Conservation (phyloP, 1,140 invertebrate genomes). For the Caenorhabditis brenneri region DNA sequence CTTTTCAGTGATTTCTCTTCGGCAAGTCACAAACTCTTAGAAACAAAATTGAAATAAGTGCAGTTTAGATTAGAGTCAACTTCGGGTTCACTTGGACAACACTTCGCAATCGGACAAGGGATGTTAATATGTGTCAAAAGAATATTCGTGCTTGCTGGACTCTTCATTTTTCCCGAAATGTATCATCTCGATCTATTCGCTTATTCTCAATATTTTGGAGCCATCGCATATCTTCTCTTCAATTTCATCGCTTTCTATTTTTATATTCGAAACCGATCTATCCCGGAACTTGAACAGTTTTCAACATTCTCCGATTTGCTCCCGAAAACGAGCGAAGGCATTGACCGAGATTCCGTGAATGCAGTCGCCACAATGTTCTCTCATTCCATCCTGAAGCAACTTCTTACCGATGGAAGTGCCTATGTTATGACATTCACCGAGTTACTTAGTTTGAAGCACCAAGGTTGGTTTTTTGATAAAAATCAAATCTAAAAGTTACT, state of each 20-base stretch:
- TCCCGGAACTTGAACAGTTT: conserved; percentile 28
- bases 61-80: conserved; percentile 20
- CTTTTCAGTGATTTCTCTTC: conserved; percentile 51
- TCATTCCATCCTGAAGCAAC: conserved; percentile 90
- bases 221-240: conserved; percentile 40
- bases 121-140: conserved; percentile 46
- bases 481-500: neutral
- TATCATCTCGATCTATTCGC: conserved; percentile 20
- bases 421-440: conserved; percentile 95
- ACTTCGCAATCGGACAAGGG: conserved; percentile 54
- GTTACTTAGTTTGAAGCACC: conserved; percentile 86
- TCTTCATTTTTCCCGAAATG: conserved; percentile 21
- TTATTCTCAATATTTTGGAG: conserved; percentile 26
- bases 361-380: conserved; percentile 88
- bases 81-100: conserved; percentile 18
- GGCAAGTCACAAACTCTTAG: conserved; percentile 75
- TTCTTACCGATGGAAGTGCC: conserved; percentile 84
- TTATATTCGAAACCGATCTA: conserved; percentile 3
- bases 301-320: conserved; percentile 64
- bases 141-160: conserved; percentile 7
- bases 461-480: conserved; percentile 73
- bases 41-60: neutral
- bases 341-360: conserved; percentile 28
- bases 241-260: conserved; percentile 52
- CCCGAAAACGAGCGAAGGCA: conserved; percentile 56